These are phyloP conservation scores for Oscheius sp. DNA, from an alignment of 2,888 invertebrate genomes.

Conservation along the genomic window DNA sequence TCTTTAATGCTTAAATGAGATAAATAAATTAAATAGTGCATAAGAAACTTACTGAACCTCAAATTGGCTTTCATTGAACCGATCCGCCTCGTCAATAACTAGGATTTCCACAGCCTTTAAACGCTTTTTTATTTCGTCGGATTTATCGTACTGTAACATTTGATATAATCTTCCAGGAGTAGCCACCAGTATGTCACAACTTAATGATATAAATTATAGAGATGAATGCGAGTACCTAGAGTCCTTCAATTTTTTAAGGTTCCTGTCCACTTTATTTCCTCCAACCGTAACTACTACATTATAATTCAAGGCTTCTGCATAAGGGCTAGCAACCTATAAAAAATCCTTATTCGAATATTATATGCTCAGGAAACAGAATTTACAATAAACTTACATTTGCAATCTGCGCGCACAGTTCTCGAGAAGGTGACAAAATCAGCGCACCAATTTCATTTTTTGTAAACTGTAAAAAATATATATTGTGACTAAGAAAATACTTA, in stretches of 20 bases:
- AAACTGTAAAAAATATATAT: conserved; percentile 49
- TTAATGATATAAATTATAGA: conserved; percentile 43
- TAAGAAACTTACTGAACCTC: conserved; percentile 76
- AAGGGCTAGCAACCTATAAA: conserved; percentile 47
- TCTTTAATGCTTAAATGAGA: conserved; percentile 80
- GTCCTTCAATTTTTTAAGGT: conserved; percentile 57
- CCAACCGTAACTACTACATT: conserved; percentile 74
- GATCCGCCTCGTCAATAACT: conserved; percentile 95
- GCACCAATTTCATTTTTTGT: conserved; percentile 81
- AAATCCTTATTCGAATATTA: not conserved
- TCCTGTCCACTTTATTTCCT: conserved; percentile 52
- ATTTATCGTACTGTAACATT: conserved; percentile 75
- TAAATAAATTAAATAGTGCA: not conserved
- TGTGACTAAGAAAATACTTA: conserved; percentile 11
- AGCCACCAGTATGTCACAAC: conserved; percentile 87
- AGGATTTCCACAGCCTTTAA: conserved; percentile 81
- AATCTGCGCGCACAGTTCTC: conserved; percentile 93
- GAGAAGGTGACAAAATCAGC: conserved; percentile 91
- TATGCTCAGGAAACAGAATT: too few species aligned
- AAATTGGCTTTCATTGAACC: conserved; percentile 91
- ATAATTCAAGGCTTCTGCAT: conserved; percentile 49
- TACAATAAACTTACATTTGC: conserved; percentile 76
- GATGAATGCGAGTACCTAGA: conserved; percentile 48
- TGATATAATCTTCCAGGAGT: conserved; percentile 95
- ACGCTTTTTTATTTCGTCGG: conserved; percentile 29